A percentile compares a stretch with the other conserved stretches of the same genome.
phyloP scores from a whole-genome alignment of 2,888 invertebrate species.

The Ectobius pallidus region DNA sequence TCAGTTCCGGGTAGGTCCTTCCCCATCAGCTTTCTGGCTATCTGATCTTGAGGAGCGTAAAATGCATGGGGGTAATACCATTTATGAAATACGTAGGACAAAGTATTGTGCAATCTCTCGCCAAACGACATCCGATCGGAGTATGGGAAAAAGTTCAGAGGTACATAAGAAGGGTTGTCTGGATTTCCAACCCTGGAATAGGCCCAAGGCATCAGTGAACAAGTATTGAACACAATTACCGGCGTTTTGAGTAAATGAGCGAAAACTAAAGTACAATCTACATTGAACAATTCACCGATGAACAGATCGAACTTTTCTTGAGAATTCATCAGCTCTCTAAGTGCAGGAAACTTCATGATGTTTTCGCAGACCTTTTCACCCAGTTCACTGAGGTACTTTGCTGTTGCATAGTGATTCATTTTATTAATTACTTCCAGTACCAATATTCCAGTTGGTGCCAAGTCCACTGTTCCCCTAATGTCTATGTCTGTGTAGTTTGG shows the following conservation, averaged over 20 bases:
- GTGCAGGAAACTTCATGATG: slow-evolving; percentile 27
- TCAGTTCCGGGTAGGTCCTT: slow-evolving; percentile 56
- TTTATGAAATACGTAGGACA: neutral
- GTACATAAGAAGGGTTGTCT: slow-evolving; percentile 63
- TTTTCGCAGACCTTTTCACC: slow-evolving; percentile 28
- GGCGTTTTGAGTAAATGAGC: slow-evolving; percentile 64
- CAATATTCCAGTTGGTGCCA: slow-evolving; percentile 61
- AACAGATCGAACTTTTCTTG: slow-evolving; percentile 63
- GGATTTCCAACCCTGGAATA: slow-evolving; percentile 64
- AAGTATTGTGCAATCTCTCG: slow-evolving; percentile 32
- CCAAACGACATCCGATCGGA: slow-evolving; percentile 31
- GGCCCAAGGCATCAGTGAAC: slow-evolving; percentile 67
- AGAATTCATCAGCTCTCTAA: slow-evolving; percentile 39
- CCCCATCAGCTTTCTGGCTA: slow-evolving; percentile 52
- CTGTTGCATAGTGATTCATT: neutral
- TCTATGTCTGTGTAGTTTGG: slow-evolving; percentile 6
- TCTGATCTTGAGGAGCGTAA: neutral
- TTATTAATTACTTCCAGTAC: neutral
- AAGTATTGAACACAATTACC: slow-evolving; percentile 63
- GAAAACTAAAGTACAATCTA: slow-evolving; percentile 72
- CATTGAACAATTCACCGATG: slow-evolving; percentile 72
- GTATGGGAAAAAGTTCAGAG: slow-evolving; percentile 54
- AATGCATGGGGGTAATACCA: neutral
- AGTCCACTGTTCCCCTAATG: neutral
- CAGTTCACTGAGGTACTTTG: neutral